Conservation (phyloP, 2,113 vertebrate genomes). For the Blennius ocellaris region DNA sequence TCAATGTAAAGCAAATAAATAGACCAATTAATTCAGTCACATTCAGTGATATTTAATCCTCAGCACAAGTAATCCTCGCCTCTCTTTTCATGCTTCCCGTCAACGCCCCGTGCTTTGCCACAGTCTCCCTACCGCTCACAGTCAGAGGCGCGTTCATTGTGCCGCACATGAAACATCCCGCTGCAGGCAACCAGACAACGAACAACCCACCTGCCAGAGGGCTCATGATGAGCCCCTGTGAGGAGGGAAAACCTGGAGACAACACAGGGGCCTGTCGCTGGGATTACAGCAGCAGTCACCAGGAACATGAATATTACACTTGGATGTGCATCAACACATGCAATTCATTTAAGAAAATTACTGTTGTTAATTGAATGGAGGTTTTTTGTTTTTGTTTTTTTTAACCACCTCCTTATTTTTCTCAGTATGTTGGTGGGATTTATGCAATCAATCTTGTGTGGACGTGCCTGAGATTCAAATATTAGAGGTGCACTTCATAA, state of each 20-base stretch:
- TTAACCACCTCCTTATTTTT: neutral
- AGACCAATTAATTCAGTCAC: neutral
- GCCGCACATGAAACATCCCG: neutral
- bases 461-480: neutral
- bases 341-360: neutral
- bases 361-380: neutral
- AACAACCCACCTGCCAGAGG: conserved; percentile 7
- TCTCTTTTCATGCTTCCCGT: conserved; percentile 48
- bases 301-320: neutral
- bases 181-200: conserved; percentile 4
- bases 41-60: neutral
- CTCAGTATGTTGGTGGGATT: neutral
- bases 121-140: conserved; percentile 58
- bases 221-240: neutral
- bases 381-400: too few species aligned
- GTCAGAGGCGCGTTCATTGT: conserved; percentile 38
- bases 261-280: neutral
- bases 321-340: neutral
- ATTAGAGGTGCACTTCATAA: neutral
- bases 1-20: neutral
- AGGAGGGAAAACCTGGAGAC: neutral
- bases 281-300: neutral
- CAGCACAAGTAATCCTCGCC: neutral
- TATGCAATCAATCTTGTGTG: neutral
- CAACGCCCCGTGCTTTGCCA: conserved; percentile 47